Conservation (phyloP, 2,888 invertebrate genomes). For the Hydroisotoma schaefferi region DNA sequence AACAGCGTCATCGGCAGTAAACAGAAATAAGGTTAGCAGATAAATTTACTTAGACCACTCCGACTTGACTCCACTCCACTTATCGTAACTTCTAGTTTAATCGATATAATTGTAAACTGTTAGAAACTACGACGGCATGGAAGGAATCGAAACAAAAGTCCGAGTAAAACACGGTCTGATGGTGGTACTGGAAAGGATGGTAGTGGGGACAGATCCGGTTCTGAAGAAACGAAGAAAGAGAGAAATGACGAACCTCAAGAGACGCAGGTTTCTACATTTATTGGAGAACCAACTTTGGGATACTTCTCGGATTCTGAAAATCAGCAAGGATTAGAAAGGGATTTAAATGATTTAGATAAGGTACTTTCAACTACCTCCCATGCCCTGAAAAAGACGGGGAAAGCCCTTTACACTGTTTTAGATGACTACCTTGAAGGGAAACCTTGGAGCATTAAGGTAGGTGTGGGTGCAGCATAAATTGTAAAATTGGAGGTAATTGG, state of each 20-base stretch:
- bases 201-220: neutral
- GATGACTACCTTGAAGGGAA: conserved; percentile 38
- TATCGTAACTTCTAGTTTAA: neutral
- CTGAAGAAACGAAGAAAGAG: conserved; percentile 12
- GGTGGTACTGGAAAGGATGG: conserved; percentile 25
- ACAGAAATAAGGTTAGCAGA: conserved; percentile 20
- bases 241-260: conserved; percentile 40
- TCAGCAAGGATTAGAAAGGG: neutral
- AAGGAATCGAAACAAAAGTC: conserved; percentile 30
- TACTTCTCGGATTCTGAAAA: conserved; percentile 6
- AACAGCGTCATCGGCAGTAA: conserved; percentile 16
- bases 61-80: neutral
- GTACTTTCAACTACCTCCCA: conserved; percentile 4
- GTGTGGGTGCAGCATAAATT: no score
- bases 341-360: neutral
- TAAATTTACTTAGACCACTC: neutral
- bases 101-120: neutral
- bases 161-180: conserved; percentile 20
- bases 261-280: conserved; percentile 35
- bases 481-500: no score
- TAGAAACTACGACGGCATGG: conserved; percentile 44
- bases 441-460: conserved; percentile 40
- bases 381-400: conserved; percentile 13
- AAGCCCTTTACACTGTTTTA: conserved; percentile 31
- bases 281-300: no score